These are phyloP conservation scores for Lymantria dispar DNA, from an alignment of 2,888 invertebrate species.

Conservation along the genomic window DNA sequence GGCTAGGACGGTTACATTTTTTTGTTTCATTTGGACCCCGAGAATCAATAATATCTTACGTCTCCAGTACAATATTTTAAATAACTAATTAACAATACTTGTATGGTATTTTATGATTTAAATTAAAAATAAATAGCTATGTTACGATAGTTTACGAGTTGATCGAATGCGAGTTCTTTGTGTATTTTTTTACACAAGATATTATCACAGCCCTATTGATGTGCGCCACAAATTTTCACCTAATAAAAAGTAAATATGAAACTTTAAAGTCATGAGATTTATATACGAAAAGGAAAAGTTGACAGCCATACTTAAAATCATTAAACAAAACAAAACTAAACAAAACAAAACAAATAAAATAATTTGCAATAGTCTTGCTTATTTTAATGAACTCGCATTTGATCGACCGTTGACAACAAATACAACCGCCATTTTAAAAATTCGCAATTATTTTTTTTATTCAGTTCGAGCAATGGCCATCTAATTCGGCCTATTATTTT, in stretches of 20 bases:
- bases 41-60: constrained; percentile 44
- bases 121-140: constrained; percentile 38
- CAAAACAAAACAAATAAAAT: constrained; percentile 8
- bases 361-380: constrained; percentile 35
- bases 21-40: constrained; percentile 50
- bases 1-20: constrained; percentile 70
- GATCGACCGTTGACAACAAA: constrained; percentile 38
- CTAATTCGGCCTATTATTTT: not conserved
- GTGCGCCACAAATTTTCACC: constrained; percentile 51
- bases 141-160: constrained; percentile 41
- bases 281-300: constrained; percentile 9
- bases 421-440: constrained; percentile 33
- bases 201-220: constrained; percentile 78
- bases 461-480: not conserved
- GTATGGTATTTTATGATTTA: constrained; percentile 60
- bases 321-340: constrained; percentile 18
- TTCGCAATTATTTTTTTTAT: constrained; percentile 14
- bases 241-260: constrained; percentile 35
- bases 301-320: constrained; percentile 16
- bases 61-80: constrained; percentile 57
- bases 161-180: constrained; percentile 58
- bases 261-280: constrained; percentile 12
- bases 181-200: constrained; percentile 44
- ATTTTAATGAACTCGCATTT: constrained; percentile 50
- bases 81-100: constrained; percentile 69